Evolutionary conservation across 64 coral and sea anemone genomes (phyloP), one percentile per base, ranked within the genome.

Genomic region (Montipora capricornis): DNA sequence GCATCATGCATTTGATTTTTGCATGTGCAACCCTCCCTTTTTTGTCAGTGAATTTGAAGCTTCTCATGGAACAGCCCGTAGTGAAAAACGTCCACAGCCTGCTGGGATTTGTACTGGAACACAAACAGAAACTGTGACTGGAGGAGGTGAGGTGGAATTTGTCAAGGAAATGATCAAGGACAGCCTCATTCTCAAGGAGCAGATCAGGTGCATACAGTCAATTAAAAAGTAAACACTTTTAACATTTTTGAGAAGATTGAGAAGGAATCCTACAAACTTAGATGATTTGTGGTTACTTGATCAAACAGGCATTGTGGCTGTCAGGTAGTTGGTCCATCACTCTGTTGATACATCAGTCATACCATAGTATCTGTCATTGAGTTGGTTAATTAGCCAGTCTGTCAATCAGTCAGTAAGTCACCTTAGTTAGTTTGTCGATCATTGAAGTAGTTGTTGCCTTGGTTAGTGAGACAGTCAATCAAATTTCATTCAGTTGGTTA

Each of bases 21-120:
- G 92, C 61, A 99, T 99, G 98, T 99, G 98, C 80, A 99, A 99
- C 49, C 98, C 98, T 20, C 98, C 98, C 26, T 99, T 99, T 67
- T 99, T 99, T 60, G 20, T 81, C 12, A 91, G 83, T 86, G 92
- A 99, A 47, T 90, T 75, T 57, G 98, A 99, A 59, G 92, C 92
- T 12, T 76, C 86, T 59, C 69, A 88, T 76, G 89, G 92, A 13
- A 59, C 73, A 5, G 78, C 98, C 5, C 89, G 95, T 24, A 99
- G 78, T 79, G 86, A 89, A 59, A 96, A 92, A 52, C 88, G 98
- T 68, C 87, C 98, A n/a, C 85, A 76, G 26, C 95, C 98, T 20
- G 80, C 84, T 70, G 96, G 95, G 62, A 75, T 99, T 17, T 96
- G 95, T 76, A 99, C 98, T 70, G 98, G 98, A 37, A 69, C 61